Conservation (phyloP, 2,797 vertebrate species). For the Gila robusta region DNA sequence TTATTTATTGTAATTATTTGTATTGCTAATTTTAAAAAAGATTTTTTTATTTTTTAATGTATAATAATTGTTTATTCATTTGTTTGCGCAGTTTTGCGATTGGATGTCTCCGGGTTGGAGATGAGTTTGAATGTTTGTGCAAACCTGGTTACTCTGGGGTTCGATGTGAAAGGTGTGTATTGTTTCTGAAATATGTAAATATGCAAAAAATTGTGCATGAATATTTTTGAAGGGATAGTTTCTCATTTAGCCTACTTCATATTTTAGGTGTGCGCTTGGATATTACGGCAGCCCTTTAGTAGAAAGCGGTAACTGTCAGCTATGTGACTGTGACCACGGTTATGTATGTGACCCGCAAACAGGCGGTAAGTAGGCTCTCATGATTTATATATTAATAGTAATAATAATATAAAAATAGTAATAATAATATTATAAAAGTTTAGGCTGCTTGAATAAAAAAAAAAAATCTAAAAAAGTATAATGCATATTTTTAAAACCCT, state of each 20-base stretch:
- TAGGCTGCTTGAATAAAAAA: not conserved
- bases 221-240: not conserved
- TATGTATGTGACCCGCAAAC: constrained; percentile 81
- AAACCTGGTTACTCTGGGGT: constrained; percentile 68
- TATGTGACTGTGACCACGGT: constrained; percentile 81
- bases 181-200: not conserved
- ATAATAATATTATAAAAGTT: not conserved
- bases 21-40: not conserved
- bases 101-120: constrained; percentile 65
- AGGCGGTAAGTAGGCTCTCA: constrained; percentile 77
- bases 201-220: not conserved
- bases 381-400: not conserved
- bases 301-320: constrained; percentile 81
- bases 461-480: not conserved
- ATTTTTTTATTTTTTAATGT: not conserved
- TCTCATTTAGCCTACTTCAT: constrained; percentile 5
- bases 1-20: not conserved
- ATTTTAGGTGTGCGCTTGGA: constrained; percentile 85
- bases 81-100: constrained; percentile 66
- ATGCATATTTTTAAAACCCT: not conserved
- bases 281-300: constrained; percentile 86
- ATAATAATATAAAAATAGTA: not conserved
- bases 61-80: not conserved
- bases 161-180: constrained; percentile 72
- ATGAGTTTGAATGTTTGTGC: constrained; percentile 68